Evolutionary conservation across 2,797 vertebrate genomes (phyloP).

Genomic region (Syngnathus acus): DNA sequence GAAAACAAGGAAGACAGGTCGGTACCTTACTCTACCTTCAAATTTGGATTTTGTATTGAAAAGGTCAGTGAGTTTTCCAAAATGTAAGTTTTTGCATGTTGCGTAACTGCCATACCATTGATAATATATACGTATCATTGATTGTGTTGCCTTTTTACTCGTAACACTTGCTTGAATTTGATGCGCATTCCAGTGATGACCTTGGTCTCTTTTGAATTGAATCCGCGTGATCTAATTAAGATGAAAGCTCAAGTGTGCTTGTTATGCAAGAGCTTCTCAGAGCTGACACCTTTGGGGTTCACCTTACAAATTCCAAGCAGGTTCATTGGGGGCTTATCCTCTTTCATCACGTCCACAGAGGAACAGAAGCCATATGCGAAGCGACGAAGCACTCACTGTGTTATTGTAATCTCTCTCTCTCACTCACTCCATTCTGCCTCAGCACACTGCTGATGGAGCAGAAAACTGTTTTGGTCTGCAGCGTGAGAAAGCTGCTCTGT

Average conservation of each 20-base stretch:
- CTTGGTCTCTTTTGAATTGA: conserved; percentile 11
- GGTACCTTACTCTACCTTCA: too few species aligned
- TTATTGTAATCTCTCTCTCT: conserved; percentile 50
- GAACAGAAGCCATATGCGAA: conserved; percentile 33
- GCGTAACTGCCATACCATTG: too few species aligned
- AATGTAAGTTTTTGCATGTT: too few species aligned
- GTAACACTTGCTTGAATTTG: neutral
- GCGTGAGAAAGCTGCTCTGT: conserved; percentile 28
- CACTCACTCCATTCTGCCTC: conserved; percentile 26
- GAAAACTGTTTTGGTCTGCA: conserved; percentile 48
- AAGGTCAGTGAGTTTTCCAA: too few species aligned
- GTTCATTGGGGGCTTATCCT: conserved; percentile 15
- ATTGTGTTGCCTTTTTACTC: neutral
- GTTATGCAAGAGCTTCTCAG: conserved; percentile 21
- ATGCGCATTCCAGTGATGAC: neutral
- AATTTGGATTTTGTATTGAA: too few species aligned
- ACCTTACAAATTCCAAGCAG: conserved; percentile 29
- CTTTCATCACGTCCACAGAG: conserved; percentile 23
- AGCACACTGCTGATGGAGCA: conserved; percentile 44
- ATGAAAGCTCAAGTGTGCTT: neutral
- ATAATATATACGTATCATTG: too few species aligned
- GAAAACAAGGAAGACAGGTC: conserved; percentile 72
- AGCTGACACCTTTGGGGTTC: conserved; percentile 13
- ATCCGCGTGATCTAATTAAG: conserved; percentile 13
- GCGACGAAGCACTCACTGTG: conserved; percentile 28